phyloP scores from a whole-genome alignment of 64 coral and sea anemone genomes.

The Montipora foliosa region DNA sequence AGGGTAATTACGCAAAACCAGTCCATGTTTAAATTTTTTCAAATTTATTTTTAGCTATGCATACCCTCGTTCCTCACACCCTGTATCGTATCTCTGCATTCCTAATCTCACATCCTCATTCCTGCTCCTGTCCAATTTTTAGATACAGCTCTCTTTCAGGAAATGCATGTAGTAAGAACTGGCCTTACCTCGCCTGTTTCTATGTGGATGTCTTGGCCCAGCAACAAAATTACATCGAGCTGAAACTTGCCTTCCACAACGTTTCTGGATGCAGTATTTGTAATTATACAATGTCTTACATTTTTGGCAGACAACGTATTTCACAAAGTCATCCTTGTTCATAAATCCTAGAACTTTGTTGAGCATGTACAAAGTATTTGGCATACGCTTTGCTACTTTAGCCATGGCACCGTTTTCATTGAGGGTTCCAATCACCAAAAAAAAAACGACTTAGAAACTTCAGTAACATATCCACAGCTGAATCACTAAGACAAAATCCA shows the following conservation, averaged over 20 bases:
- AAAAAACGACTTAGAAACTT: slow-evolving; percentile 69
- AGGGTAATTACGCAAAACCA: too few species aligned
- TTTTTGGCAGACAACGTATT: slow-evolving; percentile 72
- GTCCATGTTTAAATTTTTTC: too few species aligned
- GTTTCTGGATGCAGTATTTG: slow-evolving; percentile 69
- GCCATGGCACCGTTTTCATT: slow-evolving; percentile 34
- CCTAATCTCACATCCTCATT: too few species aligned
- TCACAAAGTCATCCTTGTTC: slow-evolving; percentile 44
- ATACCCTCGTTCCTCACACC: too few species aligned
- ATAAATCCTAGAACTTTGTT: slow-evolving; percentile 48
- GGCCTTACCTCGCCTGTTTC: slow-evolving; percentile 48
- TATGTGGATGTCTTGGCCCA: slow-evolving; percentile 72
- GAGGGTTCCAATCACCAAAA: slow-evolving; percentile 68
- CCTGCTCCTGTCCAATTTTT: too few species aligned
- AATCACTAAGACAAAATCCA: slow-evolving; percentile 55
- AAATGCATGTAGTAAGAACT: neutral
- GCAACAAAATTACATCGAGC: slow-evolving; percentile 69
- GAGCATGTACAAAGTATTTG: slow-evolving; percentile 59
- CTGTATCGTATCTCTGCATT: too few species aligned
- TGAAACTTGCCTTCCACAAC: slow-evolving; percentile 58
- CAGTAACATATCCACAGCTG: slow-evolving; percentile 58
- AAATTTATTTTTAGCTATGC: too few species aligned
- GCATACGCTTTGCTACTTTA: slow-evolving; percentile 8
- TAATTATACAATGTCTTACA: slow-evolving; percentile 63
- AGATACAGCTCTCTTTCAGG: neutral